Evolutionary conservation across 2,113 vertebrate species (phyloP).

Genomic region (Suricata suricatta): DNA sequence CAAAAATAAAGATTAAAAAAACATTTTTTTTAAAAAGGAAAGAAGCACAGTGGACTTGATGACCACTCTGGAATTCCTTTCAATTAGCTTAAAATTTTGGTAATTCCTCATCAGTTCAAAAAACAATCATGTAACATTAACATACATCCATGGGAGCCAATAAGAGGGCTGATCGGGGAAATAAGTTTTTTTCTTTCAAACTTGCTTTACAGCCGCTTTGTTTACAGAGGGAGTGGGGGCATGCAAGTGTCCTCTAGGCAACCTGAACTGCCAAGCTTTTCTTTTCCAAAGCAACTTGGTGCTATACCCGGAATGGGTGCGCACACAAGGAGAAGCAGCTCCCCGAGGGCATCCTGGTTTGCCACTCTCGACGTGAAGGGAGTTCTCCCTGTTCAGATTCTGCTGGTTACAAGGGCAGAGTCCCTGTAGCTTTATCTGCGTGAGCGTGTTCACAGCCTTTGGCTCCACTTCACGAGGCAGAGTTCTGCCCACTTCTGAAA

Average conservation of each 20-base stretch:
- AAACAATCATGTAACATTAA: neutral
- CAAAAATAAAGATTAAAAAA: too few relatives aligned
- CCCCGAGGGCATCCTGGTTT: neutral
- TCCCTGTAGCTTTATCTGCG: too few relatives aligned
- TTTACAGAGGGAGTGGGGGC: neutral
- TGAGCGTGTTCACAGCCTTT: neutral
- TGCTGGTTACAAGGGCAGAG: neutral
- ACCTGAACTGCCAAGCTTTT: neutral
- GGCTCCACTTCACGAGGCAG: neutral
- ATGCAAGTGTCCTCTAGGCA: neutral
- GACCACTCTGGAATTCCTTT: neutral
- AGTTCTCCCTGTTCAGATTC: neutral
- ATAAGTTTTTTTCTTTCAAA: neutral
- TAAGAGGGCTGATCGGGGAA: neutral
- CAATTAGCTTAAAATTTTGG: neutral
- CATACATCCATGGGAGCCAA: neutral
- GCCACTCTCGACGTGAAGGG: neutral
- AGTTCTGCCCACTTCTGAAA: neutral
- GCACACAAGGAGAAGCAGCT: neutral
- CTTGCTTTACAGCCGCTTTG: neutral
- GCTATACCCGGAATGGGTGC: fast-evolving
- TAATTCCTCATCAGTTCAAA: neutral
- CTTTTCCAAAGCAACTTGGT: neutral
- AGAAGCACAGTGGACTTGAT: neutral
- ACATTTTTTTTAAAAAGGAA: neutral